A percentile compares a stretch with the other conserved stretches of the same genome.
These are phyloP conservation scores for Itoplectis maculator DNA, from an alignment of 2,888 invertebrate genomes.

Conservation along the genomic window DNA sequence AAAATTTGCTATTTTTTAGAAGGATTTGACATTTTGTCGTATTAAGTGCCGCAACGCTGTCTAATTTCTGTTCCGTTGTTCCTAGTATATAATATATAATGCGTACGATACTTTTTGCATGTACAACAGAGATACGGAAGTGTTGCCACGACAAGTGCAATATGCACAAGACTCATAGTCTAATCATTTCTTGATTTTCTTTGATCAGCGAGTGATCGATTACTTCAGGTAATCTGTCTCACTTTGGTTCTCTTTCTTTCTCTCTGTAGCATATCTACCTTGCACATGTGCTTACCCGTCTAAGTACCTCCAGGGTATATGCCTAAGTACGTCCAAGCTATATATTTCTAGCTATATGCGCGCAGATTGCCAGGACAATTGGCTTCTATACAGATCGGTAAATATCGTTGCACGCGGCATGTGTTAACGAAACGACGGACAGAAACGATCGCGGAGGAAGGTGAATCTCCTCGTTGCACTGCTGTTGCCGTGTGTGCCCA, in stretches of 20 bases:
- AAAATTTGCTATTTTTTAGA: too few relatives aligned
- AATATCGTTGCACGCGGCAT: constrained; percentile 24
- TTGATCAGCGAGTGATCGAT: constrained; percentile 37
- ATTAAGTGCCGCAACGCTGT: too few relatives aligned
- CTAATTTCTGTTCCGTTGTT: too few relatives aligned
- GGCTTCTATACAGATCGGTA: not conserved
- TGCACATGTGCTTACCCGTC: not conserved
- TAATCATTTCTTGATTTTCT: constrained; percentile 16
- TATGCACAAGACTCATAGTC: not conserved
- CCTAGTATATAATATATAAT: not conserved
- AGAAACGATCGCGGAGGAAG: constrained; percentile 41
- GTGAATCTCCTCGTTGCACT: constrained; percentile 52
- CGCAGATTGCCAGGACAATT: constrained; percentile 6
- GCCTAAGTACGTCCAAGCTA: not conserved
- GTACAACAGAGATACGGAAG: not conserved
- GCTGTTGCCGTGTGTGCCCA: constrained; percentile 41
- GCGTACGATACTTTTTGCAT: not conserved
- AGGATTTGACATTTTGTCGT: too few relatives aligned
- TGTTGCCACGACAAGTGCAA: not conserved
- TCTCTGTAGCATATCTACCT: not conserved
- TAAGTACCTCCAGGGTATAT: too few relatives aligned
- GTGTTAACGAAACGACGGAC: constrained; percentile 48
- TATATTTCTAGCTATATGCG: not conserved
- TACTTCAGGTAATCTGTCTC: constrained; percentile 6
- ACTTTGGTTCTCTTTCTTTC: not conserved